These are phyloP conservation scores for Listronotus bonariensis DNA, from an alignment of 1,140 invertebrate genomes.

Conservation along the genomic window DNA sequence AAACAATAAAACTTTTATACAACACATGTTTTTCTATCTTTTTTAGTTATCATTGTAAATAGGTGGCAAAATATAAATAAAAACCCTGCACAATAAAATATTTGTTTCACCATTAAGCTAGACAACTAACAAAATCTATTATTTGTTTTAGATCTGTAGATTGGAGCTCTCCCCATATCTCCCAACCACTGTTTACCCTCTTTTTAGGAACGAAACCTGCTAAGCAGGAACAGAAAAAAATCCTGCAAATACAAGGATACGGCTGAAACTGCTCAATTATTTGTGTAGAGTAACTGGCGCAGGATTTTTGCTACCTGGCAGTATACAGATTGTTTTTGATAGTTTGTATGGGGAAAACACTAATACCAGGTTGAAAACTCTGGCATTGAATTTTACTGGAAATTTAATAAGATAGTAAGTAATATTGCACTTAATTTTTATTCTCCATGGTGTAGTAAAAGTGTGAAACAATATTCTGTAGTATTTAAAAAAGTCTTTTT, in stretches of 20 bases:
- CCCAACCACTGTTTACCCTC: slow-evolving; percentile 74
- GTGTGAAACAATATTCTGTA: background rate
- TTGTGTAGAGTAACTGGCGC: slow-evolving; percentile 77
- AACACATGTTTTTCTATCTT: too few species aligned
- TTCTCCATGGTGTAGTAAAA: background rate
- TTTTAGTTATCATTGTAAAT: too few species aligned
- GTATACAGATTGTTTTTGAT: slow-evolving; percentile 86
- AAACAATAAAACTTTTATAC: too few species aligned
- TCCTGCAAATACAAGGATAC: slow-evolving; percentile 78
- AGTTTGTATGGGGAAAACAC: slow-evolving; percentile 83
- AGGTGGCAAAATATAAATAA: too few species aligned
- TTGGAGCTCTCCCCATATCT: slow-evolving; percentile 71
- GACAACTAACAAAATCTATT: too few species aligned
- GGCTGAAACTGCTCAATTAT: slow-evolving; percentile 84
- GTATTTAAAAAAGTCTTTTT: too few species aligned
- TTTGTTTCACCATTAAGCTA: too few species aligned
- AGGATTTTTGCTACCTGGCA: slow-evolving; percentile 78
- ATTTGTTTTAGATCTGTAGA: slow-evolving; percentile 69
- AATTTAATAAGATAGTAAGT: slow-evolving; percentile 80
- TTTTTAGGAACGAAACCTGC: slow-evolving; percentile 74
- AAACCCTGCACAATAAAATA: too few species aligned
- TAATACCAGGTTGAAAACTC: slow-evolving; percentile 78
- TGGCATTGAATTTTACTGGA: slow-evolving; percentile 81
- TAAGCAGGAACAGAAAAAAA: slow-evolving; percentile 68
- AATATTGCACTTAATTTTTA: background rate